Base-by-base conservation (phyloP, 2,888 invertebrate species). In the Spisula subtruncata region DNA sequence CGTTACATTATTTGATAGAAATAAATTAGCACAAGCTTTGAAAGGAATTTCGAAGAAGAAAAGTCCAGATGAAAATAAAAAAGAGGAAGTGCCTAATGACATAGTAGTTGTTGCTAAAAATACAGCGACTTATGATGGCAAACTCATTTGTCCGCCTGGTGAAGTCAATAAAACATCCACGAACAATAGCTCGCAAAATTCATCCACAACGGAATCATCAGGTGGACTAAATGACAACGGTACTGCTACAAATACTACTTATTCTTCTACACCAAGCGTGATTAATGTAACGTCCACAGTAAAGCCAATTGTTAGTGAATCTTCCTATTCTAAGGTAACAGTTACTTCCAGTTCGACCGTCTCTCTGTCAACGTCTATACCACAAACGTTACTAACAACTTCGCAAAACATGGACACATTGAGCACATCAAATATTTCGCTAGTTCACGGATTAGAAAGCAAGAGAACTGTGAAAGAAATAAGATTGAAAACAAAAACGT, bases 1-100 rank as follows among this genome's bases (percentile, higher is more conserved):
- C 20, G 48, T 85, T 20, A 85, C 89, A 8, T 41, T 86, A 0
- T 92, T 91, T 85, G 89, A 89, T 71, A 89, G 66, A 51, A 86
- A 86, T 12, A 82, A 83, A 80, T 46, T 91, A 25, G 83, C 83
- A 48, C 60, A 90, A 48, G 91, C 90, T 25, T 46, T 92, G 51
- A 83, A 83, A 16, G 90, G 85, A 48, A 88, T 90, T 46, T 66
- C 60, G 18, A 90, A 86, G 80, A 75, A 84, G 20, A 85, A 85
- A n/a, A 60, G 79, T 54, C 71, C 83, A 29, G 81, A 81, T 5
- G 71, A 81, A 29, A 83, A 60, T 18, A 83, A 83, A 25, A 84
- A 71, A 86, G 51, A 75, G 14, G 81, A 66, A 20, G 8, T 25
- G n/a, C 79, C 79, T 48, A 16, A 2, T 1, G n/a, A 10, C n/a